phyloP scores from a whole-genome alignment of 2,113 vertebrate species.

The Sapajus apella region DNA sequence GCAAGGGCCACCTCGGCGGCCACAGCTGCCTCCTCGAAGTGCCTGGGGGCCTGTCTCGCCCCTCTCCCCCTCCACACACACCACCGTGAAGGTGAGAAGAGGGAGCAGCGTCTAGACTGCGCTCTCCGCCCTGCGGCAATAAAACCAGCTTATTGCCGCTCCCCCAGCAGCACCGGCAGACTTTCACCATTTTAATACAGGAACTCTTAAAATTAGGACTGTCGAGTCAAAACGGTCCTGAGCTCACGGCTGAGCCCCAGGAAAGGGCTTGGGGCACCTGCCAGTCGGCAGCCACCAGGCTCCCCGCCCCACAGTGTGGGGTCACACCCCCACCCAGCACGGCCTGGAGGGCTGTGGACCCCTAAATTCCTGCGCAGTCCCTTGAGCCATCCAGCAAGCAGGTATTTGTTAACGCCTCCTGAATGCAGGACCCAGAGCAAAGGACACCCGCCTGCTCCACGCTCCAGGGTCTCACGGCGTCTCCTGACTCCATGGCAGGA shows the following conservation, averaged over 20 bases:
- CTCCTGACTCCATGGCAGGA: neutral
- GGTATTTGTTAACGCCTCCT: neutral
- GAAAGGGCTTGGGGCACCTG: neutral
- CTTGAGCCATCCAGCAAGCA: fast-evolving
- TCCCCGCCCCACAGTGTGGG: fast-evolving
- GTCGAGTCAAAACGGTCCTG: neutral
- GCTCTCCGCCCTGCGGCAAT: neutral
- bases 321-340: no score
- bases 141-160: no score
- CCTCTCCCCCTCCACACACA: no score
- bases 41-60: fast-evolving
- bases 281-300: neutral
- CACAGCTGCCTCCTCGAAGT: fast-evolving
- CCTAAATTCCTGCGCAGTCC: neutral
- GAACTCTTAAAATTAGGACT: neutral
- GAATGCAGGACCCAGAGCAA: neutral
- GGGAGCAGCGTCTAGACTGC: fast-evolving
- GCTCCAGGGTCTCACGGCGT: neutral
- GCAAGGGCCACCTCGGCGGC: neutral
- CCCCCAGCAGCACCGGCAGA: no score
- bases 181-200: no score
- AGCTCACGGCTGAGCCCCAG: no score
- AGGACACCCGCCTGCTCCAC: neutral
- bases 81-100: neutral
- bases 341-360: neutral